phyloP scores from a whole-genome alignment of 35 echinoderm and acorn worm species.

The Diadema setosum region DNA sequence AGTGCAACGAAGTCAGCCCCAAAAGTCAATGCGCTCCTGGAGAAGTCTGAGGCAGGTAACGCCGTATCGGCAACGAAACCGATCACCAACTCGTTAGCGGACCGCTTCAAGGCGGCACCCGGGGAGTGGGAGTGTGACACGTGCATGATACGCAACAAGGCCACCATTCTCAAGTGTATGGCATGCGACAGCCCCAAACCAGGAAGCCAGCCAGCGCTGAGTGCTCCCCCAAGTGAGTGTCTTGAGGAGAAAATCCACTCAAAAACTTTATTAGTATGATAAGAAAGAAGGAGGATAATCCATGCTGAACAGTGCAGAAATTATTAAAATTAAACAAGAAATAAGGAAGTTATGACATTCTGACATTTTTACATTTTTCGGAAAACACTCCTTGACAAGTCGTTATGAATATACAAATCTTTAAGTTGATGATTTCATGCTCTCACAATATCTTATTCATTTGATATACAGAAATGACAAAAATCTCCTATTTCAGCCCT shows the following conservation, averaged over 20 bases:
- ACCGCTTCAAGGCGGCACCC: conserved; percentile 50
- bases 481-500: too few species aligned
- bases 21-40: too few species aligned
- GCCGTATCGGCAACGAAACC: background rate
- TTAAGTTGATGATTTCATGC: too few species aligned
- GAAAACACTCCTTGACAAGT: too few species aligned
- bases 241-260: background rate
- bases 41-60: background rate
- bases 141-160: conserved; percentile 81
- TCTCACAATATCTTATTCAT: too few species aligned
- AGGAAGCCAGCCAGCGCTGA: conserved; percentile 51
- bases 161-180: conserved; percentile 56
- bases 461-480: too few species aligned
- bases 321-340: background rate
- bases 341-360: too few species aligned
- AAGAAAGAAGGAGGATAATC: background rate
- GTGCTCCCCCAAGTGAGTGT: conserved; percentile 70
- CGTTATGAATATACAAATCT: background rate
- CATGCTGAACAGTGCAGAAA: too few species aligned
- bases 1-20: too few species aligned
- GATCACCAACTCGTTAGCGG: background rate
- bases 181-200: conserved; percentile 82
- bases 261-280: background rate
- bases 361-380: too few species aligned
- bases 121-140: conserved; percentile 84